phyloP scores from a whole-genome alignment of 2,113 vertebrate genomes.

The Nannobrachium achirus region DNA sequence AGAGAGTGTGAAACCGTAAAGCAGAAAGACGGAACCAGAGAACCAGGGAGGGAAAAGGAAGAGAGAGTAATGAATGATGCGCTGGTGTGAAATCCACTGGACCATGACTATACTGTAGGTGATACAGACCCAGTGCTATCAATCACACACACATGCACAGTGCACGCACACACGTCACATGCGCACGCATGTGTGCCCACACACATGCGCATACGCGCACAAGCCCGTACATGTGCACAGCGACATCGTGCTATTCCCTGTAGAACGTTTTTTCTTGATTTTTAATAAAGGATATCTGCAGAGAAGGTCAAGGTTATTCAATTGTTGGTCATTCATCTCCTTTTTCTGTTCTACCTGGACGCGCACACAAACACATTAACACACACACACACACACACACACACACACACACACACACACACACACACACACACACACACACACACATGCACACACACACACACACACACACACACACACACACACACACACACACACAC shows the following conservation, averaged over 20 bases:
- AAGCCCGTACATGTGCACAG: too few relatives aligned
- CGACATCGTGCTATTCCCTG: constrained; percentile 49
- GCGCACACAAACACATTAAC: not conserved
- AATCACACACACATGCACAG: constrained; percentile 43
- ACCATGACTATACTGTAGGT: constrained; percentile 61
- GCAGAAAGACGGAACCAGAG: not conserved
- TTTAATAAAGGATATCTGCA: constrained; percentile 72
- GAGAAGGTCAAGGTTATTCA: constrained; percentile 75
- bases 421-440: not conserved
- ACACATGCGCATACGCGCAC: not conserved
- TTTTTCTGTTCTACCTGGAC: constrained; percentile 25
- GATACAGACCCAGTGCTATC: constrained; percentile 69
- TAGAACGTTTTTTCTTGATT: constrained; percentile 62
- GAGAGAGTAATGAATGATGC: constrained; percentile 57
- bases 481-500: constrained; percentile 3
- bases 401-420: constrained; percentile 10
- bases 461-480: not conserved
- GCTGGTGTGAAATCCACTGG: constrained; percentile 52
- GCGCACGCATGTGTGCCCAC: constrained; percentile 27
- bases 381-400: not conserved
- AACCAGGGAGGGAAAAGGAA: constrained; percentile 7
- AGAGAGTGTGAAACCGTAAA: not conserved
- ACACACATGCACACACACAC: constrained; percentile 9
- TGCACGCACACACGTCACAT: constrained; percentile 15
- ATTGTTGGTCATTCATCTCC: constrained; percentile 69